These are phyloP conservation scores for Dysidea cf. avara DNA, from an alignment of 37 sponge, comb jelly and placozoan genomes.

Conservation along the genomic window DNA sequence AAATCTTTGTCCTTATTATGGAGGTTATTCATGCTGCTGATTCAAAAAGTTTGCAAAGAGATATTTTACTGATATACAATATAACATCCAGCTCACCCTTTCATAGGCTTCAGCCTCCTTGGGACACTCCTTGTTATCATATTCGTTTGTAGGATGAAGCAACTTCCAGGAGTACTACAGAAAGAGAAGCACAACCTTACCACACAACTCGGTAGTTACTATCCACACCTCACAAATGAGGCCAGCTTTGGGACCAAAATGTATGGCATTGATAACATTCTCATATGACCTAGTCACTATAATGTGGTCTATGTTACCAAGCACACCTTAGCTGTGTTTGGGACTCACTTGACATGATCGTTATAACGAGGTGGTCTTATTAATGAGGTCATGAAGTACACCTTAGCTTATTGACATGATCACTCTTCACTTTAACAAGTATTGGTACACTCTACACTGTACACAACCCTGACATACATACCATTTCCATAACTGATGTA, in stretches of 20 bases:
- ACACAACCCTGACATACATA: constrained; percentile 15
- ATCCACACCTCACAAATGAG: not conserved
- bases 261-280: not conserved
- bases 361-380: no score
- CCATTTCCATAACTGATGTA: constrained; percentile 90
- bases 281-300: not conserved
- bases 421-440: no score
- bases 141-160: constrained; percentile 91
- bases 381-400: no score
- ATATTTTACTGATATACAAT: no score
- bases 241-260: not conserved
- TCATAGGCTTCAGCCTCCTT: constrained; percentile 93
- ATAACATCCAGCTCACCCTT: constrained; percentile 71
- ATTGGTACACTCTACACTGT: no score
- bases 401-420: no score
- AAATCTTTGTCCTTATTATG: no score
- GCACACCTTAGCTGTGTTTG: no score
- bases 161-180: constrained; percentile 93
- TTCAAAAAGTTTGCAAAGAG: no score
- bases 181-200: not conserved
- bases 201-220: not conserved
- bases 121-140: constrained; percentile 91
- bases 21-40: no score
- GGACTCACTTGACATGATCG: no score
- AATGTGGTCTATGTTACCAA: not conserved